These are phyloP conservation scores for Synanthedon andrenaeformis DNA, from an alignment of 2,888 invertebrate genomes.

Conservation along the genomic window DNA sequence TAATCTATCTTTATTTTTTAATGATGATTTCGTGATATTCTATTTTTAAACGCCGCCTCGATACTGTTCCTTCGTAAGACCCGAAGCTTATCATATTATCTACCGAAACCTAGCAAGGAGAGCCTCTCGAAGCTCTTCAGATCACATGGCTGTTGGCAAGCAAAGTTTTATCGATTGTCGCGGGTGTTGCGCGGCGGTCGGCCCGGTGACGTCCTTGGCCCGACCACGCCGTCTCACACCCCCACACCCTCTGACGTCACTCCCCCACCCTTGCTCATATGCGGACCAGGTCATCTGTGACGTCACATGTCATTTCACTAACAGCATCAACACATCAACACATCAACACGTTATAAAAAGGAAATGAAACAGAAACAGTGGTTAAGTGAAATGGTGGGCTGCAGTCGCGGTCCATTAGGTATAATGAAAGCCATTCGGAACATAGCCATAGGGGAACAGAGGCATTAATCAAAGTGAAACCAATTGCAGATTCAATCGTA, in stretches of 20 bases:
- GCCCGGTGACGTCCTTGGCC: conserved; percentile 68
- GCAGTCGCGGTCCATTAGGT: too few species aligned
- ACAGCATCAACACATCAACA: conserved; percentile 21
- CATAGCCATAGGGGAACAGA: too few species aligned
- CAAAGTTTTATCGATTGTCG: conserved; percentile 45
- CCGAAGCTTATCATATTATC: too few species aligned
- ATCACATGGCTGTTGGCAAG: conserved; percentile 8
- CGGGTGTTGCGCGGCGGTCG: conserved; percentile 61
- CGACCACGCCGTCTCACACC: conserved; percentile 39
- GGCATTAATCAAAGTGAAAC: too few species aligned
- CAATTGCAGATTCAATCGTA: too few species aligned
- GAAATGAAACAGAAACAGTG: too few species aligned
- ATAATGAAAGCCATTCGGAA: too few species aligned
- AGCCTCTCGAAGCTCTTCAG: conserved; percentile 1
- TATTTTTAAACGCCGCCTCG: too few species aligned
- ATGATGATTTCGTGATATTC: too few species aligned
- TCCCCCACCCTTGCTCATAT: conserved; percentile 37
- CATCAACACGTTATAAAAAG: conserved; percentile 7
- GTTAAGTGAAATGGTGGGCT: too few species aligned
- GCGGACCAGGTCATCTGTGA: conserved; percentile 47
- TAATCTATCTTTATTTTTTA: too few species aligned
- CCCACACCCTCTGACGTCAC: conserved; percentile 47
- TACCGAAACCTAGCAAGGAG: neutral
- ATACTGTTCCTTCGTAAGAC: too few species aligned
- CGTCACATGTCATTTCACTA: conserved; percentile 37